A percentile compares a stretch with the other conserved stretches of the same genome.
Evolutionary conservation across 2,113 vertebrate genomes (phyloP).

Genomic region (Hyperoodon ampullatus): DNA sequence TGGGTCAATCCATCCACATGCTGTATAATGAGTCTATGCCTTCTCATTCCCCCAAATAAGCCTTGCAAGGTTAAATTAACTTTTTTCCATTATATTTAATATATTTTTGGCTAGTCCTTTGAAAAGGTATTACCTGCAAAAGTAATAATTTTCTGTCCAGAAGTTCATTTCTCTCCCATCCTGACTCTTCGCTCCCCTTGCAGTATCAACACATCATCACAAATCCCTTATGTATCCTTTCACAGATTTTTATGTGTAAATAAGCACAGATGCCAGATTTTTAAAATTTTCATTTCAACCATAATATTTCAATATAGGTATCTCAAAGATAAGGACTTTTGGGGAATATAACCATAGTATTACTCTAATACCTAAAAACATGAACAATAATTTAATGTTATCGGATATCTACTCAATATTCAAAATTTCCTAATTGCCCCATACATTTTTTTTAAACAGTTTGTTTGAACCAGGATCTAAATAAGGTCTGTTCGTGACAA

Average conservation of each 20-base stretch:
- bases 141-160: not conserved
- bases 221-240: not conserved
- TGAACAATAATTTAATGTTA: constrained; percentile 34
- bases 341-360: not conserved
- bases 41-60: not conserved
- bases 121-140: not conserved
- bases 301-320: not conserved
- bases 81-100: not conserved
- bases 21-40: not conserved
- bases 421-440: not conserved
- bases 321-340: not conserved
- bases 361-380: constrained; percentile 1
- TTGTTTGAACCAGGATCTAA: not conserved
- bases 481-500: not conserved
- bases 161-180: not conserved
- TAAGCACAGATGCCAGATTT: not conserved
- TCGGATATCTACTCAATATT: not conserved
- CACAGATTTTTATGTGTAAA: not conserved
- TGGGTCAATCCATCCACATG: not conserved
- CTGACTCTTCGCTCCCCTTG: not conserved
- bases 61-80: not conserved
- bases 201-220: not conserved
- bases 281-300: constrained; percentile 19
- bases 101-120: not conserved
- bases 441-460: not conserved